Base-by-base conservation (phyloP, 2,888 invertebrate genomes). In the Heliconius sara region DNA sequence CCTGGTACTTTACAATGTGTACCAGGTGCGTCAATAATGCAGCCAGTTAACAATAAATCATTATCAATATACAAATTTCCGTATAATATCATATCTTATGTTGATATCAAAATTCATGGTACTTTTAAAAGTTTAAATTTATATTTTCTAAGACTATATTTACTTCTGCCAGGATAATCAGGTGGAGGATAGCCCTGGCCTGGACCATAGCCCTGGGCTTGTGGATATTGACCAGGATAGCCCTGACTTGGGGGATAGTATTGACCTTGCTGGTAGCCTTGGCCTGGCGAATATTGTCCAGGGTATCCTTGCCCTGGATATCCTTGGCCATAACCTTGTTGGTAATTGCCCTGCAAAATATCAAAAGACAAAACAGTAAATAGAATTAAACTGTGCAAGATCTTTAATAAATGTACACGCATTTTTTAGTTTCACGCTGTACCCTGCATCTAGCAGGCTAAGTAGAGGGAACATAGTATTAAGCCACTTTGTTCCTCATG, bases 251-350 rank as follows among this genome's bases (percentile, higher is more conserved):
- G 77, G 0, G 43, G 68, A 22, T 82, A 83, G 0, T 79, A 81
- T 10, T 80, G 82, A 3, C 71, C 25, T 10, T 63, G 71, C 0
- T 83, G 83, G 30, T 84, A 84, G 0, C 83, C 83, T 72, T 82
- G 85, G 10, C 72, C 83, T 5, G 39, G 77, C 13, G 83, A 84
- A 0, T 84, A 84, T 30, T 82, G 83, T 0, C 71, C 82, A n/a
- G 82, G 82, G 16, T 83, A 83, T 0, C 83, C 82, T 12, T 81
- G 82, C 0, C 65, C 76, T 0, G 57, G 74, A 43, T 83, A 83
- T 0, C 77, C 79, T 12, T 82, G 82, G 5, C 83, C 83, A 16
- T 47, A 68, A 16, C 74, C 68, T 22, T 63, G 74, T 39, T 30
- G 80, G 30, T 73, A 74, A 43, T 66, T 70, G 6, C 39, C 22